Evolutionary conservation across 2,888 invertebrate genomes (phyloP).

Genomic region (Metallyticus violacea): DNA sequence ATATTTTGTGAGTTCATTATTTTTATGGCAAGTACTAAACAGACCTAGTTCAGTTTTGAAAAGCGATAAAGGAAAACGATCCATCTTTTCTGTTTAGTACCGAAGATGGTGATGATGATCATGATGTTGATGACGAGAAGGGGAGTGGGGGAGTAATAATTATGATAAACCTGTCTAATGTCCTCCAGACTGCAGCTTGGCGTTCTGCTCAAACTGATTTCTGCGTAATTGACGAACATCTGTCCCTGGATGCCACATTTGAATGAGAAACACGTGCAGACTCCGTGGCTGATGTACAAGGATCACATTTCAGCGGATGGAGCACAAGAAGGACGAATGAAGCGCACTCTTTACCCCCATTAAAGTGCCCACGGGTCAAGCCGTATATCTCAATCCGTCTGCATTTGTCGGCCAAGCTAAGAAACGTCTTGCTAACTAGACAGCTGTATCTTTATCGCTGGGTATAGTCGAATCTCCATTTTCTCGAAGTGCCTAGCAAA

Average conservation of each 20-base stretch:
- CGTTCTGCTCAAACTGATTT: neutral
- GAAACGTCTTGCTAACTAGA: neutral
- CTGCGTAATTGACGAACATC: neutral
- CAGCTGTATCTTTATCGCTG: neutral
- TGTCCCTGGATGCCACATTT: neutral
- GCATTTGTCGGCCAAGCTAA: neutral
- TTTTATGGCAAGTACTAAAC: too few relatives aligned
- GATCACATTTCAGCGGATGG: neutral
- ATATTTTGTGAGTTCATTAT: too few relatives aligned
- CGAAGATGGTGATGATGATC: too few relatives aligned
- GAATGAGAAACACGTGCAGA: neutral
- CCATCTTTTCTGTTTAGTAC: too few relatives aligned
- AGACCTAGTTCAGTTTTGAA: too few relatives aligned
- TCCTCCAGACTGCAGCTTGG: neutral
- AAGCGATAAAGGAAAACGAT: too few relatives aligned
- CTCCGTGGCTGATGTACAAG: neutral
- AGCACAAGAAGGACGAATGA: neutral
- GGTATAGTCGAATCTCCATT: too few relatives aligned
- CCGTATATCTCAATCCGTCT: neutral
- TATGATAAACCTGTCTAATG: neutral
- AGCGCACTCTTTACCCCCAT: neutral
- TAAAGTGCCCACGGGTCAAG: neutral
- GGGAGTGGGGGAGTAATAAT: too few relatives aligned
- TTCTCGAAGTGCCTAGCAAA: too few relatives aligned
- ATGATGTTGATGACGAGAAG: too few relatives aligned